Conservation (phyloP, 2,888 invertebrate genomes). For the Sarcophaga rosellei region DNA sequence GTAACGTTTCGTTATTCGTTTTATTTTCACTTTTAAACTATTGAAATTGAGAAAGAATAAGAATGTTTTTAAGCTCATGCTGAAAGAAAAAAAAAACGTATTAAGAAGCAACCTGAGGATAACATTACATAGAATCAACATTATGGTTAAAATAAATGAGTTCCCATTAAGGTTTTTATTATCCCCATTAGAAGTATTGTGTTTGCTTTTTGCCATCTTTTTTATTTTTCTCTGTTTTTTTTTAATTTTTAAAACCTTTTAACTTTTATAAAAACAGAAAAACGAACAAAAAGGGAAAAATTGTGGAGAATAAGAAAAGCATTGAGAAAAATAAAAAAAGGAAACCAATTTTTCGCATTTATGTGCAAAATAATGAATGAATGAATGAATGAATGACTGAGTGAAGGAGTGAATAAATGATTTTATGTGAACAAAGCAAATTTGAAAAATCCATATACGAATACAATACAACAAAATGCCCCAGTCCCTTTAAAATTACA, state of each 20-base stretch:
- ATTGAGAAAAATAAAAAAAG: slow-evolving; percentile 33
- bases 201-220: slow-evolving; percentile 24
- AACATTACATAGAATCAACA: slow-evolving; percentile 65
- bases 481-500: not conserved
- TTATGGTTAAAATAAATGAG: slow-evolving; percentile 66
- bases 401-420: slow-evolving; percentile 4
- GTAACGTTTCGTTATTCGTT: not conserved
- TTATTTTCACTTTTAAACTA: slow-evolving; percentile 6
- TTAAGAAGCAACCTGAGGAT: slow-evolving; percentile 46
- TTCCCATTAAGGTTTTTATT: slow-evolving; percentile 64
- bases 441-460: slow-evolving; percentile 20
- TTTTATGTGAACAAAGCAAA: slow-evolving; percentile 27
- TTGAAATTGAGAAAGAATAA: slow-evolving; percentile 36
- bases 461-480: not conserved
- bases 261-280: slow-evolving; percentile 33
- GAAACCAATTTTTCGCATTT: slow-evolving; percentile 55
- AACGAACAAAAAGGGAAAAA: slow-evolving; percentile 16
- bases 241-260: slow-evolving; percentile 53
- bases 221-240: slow-evolving; percentile 19
- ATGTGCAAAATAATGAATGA: slow-evolving; percentile 38
- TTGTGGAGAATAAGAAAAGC: slow-evolving; percentile 24
- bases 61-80: slow-evolving; percentile 37
- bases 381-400: not conserved
- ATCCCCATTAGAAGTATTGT: slow-evolving; percentile 64
- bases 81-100: slow-evolving; percentile 4